Evolutionary conservation across 2,888 invertebrate genomes (phyloP), one percentile per base, ranked within the genome.

Genomic region (Prenolepis imparis): DNA sequence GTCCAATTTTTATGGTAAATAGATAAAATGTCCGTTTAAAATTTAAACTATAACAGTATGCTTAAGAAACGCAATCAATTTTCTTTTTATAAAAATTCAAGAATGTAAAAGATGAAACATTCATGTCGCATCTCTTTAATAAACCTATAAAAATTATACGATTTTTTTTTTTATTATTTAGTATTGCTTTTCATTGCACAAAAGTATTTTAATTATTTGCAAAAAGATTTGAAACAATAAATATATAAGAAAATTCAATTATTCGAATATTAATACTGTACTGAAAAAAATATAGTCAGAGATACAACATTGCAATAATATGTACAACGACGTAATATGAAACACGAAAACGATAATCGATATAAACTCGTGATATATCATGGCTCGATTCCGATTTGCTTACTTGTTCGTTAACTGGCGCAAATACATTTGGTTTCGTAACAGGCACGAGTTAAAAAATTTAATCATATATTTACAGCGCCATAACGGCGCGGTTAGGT

Each of bases 351-450:
- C 36, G 75, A 75, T 39, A 77, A 77, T 67, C 67, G 52, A 77
- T 77, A 77, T 67, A 75, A 75, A 75, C 67, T 75, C 52, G 52
- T 52, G 52, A 75, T 64, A 75, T 52, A 48, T 67, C n/a, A 55
- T 41, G 39, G 67, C 67, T 41, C 9, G 15, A 77, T 77, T 77
- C 5, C 52, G 55, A 77, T 55, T 77, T 39, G 24, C 18, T 66
- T 52, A 52, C 18, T 55, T 39, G 67, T 36, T 39, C 24, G 39
- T 12, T 67, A 39, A 48, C 36, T 64, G 36, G 55, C 55, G 67
- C 28, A 55, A 55, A 67, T 39, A 67, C n/a, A n/a, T 64, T 64
- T 24, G 36, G 18, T 77, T 77, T 77, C 28, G 15, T 67, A 67
- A 77, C 55, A 32, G 32, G n/a, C 64, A 52, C 9, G 41, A 55